Evolutionary conservation across 2,797 vertebrate species (phyloP).

Genomic region (Spea hammondii): DNA sequence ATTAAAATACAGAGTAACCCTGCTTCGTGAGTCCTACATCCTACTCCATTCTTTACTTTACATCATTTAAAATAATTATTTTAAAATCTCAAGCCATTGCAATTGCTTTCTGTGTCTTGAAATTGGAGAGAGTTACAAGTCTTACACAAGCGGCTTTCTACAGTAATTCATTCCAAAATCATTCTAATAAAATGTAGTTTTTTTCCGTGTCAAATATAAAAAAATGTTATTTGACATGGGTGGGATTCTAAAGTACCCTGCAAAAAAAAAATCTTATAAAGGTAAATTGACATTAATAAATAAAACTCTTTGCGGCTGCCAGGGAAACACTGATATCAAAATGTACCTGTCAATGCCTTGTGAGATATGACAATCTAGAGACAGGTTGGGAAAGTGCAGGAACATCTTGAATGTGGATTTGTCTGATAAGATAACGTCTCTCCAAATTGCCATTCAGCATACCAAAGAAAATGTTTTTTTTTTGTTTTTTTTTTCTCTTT

Average conservation of each 20-base stretch:
- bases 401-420: background rate
- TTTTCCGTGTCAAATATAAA: too few species aligned
- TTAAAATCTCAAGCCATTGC: too few species aligned
- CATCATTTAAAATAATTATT: too few species aligned
- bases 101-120: too few species aligned
- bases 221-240: too few species aligned
- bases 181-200: too few species aligned
- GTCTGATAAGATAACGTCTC: constrained; percentile 3
- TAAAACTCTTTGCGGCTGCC: background rate
- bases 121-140: too few species aligned
- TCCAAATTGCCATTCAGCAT: background rate
- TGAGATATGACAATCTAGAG: background rate
- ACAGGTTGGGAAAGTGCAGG: background rate
- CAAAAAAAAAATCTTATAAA: background rate
- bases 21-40: too few species aligned
- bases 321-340: background rate
- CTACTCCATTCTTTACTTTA: too few species aligned
- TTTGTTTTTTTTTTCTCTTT: background rate
- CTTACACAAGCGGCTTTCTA: too few species aligned
- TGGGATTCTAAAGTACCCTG: background rate
- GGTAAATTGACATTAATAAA: background rate
- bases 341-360: background rate
- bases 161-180: too few species aligned
- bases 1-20: too few species aligned
- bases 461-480: background rate